Evolutionary conservation across 2,113 vertebrate genomes (phyloP).

Genomic region (Dicentrarchus labrax): DNA sequence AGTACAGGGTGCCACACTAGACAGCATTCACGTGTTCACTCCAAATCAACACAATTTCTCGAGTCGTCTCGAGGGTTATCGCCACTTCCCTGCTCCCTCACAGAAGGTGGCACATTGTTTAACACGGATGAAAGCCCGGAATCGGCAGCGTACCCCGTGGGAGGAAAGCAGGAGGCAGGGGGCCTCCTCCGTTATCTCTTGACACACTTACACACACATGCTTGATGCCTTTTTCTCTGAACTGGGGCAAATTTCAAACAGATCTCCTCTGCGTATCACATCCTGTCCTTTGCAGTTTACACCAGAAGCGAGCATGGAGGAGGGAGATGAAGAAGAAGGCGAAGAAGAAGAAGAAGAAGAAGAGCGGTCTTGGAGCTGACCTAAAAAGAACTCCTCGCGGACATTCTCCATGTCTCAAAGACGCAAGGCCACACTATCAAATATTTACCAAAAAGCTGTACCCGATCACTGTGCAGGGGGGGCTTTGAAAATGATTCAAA

Average conservation of each 20-base stretch:
- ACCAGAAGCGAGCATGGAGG: neutral
- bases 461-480: constrained; percentile 50
- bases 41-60: constrained; percentile 8
- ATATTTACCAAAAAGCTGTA: constrained; percentile 78
- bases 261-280: constrained; percentile 65
- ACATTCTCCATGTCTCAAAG: constrained; percentile 63
- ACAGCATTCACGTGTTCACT: constrained; percentile 11
- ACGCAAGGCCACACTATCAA: constrained; percentile 69
- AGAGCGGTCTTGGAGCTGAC: constrained; percentile 66
- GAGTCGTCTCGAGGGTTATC: constrained; percentile 38
- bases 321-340: constrained; percentile 26
- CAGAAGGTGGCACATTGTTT: constrained; percentile 67
- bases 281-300: constrained; percentile 60
- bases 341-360: constrained; percentile 30
- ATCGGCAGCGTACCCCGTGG: constrained; percentile 47
- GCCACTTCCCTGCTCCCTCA: constrained; percentile 35
- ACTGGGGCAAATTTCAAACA: constrained; percentile 77
- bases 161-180: constrained; percentile 53
- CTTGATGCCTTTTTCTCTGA: constrained; percentile 61
- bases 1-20: neutral
- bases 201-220: constrained; percentile 57
- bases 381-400: constrained; percentile 78
- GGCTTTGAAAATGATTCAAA: constrained; percentile 67
- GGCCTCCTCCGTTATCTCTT: constrained; percentile 61
- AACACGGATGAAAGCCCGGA: constrained; percentile 67